A percentile compares a stretch with the other conserved stretches of the same genome.
Conservation (phyloP, 2,888 invertebrate genomes). For the Melikaiella ostensackeni region DNA sequence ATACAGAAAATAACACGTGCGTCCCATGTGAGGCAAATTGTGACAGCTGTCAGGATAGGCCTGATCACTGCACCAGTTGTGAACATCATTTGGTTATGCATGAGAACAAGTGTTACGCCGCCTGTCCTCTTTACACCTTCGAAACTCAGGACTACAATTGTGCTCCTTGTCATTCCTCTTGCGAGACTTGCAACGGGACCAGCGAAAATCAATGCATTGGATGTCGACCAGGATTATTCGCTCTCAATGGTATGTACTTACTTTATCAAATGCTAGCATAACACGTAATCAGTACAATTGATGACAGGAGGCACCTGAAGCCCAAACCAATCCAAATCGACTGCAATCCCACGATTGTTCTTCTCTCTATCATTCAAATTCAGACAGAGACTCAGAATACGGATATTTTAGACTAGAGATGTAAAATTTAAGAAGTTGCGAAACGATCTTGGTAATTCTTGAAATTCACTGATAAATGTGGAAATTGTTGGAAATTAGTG, state of each 20-base stretch:
- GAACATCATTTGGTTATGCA: constrained; percentile 92
- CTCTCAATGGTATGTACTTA: constrained; percentile 80
- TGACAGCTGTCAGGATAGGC: constrained; percentile 89
- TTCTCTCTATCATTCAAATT: not conserved
- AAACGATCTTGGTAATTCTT: too few relatives aligned
- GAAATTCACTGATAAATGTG: too few relatives aligned
- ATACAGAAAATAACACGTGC: constrained; percentile 86
- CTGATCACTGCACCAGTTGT: constrained; percentile 91
- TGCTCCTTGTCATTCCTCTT: constrained; percentile 87
- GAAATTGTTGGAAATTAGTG: too few relatives aligned
- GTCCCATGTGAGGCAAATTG: constrained; percentile 92
- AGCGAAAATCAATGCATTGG: constrained; percentile 89
- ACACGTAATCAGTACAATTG: constrained; percentile 27
- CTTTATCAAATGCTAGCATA: not conserved
- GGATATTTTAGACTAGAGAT: not conserved
- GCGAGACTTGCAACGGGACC: constrained; percentile 89
- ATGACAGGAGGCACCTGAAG: not conserved
- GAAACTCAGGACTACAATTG: constrained; percentile 93
- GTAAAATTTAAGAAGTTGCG: too few relatives aligned
- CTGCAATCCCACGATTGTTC: not conserved
- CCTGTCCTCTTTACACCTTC: constrained; percentile 89
- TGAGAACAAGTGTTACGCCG: constrained; percentile 89
- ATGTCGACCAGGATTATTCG: constrained; percentile 86
- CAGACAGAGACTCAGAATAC: not conserved
- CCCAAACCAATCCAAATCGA: not conserved